A percentile compares a stretch with the other conserved stretches of the same genome.
phyloP scores from a whole-genome alignment of 1,140 invertebrate species.

The Trissolcus basalis region DNA sequence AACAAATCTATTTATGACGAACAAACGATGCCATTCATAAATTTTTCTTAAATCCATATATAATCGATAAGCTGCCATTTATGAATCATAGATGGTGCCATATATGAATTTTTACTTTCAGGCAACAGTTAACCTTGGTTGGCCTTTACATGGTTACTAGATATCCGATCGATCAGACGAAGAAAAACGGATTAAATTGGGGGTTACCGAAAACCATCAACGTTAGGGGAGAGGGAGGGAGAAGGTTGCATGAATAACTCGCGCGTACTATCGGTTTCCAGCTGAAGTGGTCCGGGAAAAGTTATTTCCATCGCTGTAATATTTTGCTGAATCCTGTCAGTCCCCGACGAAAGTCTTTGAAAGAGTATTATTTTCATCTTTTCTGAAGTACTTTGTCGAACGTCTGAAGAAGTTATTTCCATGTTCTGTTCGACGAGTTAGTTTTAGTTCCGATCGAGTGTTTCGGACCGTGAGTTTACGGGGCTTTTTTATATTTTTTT shows the following conservation, averaged over 20 bases:
- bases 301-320: constrained; percentile 51
- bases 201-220: too few relatives aligned
- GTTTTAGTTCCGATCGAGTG: constrained; percentile 5
- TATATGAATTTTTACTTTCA: too few relatives aligned
- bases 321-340: constrained; percentile 50
- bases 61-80: too few relatives aligned
- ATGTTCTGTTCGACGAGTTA: constrained; percentile 11
- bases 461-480: constrained; percentile 26
- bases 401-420: constrained; percentile 35
- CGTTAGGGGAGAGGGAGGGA: constrained; percentile 1
- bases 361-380: constrained; percentile 55
- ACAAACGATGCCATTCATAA: too few relatives aligned
- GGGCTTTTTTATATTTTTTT: constrained; percentile 2
- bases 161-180: constrained; percentile 10
- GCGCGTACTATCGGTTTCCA: constrained; percentile 46
- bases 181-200: constrained; percentile 19
- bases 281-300: constrained; percentile 45
- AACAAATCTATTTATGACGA: too few relatives aligned
- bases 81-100: too few relatives aligned
- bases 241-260: constrained; percentile 34
- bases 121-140: too few relatives aligned
- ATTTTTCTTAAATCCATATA: too few relatives aligned
- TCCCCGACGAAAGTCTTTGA: constrained; percentile 36
- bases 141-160: too few relatives aligned
- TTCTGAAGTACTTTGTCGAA: constrained; percentile 28